A percentile compares a stretch with the other conserved stretches of the same genome.
Evolutionary conservation across 2,888 invertebrate genomes (phyloP).

Genomic region (Orgyia antiqua): DNA sequence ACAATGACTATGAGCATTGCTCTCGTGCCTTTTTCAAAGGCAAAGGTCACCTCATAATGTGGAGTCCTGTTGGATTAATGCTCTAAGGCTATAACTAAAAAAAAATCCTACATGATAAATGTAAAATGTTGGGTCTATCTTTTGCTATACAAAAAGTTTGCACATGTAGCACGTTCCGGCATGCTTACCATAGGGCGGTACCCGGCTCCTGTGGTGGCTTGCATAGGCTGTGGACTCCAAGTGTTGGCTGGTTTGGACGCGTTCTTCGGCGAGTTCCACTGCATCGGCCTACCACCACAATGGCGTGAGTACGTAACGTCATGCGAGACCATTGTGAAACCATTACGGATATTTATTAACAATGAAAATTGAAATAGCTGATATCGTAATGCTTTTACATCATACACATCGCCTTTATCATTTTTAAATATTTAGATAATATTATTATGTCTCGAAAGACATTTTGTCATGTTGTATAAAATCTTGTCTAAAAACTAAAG

Average conservation of each 20-base stretch:
- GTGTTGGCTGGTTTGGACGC: slow-evolving; percentile 87
- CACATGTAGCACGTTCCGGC: too few species aligned
- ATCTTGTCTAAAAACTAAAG: too few species aligned
- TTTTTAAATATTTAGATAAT: neutral
- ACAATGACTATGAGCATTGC: too few species aligned
- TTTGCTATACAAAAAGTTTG: too few species aligned
- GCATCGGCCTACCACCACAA: slow-evolving; percentile 83
- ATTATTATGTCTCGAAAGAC: neutral
- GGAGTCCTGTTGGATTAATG: too few species aligned
- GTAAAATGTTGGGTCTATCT: too few species aligned
- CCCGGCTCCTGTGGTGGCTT: slow-evolving; percentile 91
- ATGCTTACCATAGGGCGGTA: slow-evolving; percentile 94
- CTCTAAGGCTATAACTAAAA: too few species aligned
- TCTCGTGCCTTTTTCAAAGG: too few species aligned
- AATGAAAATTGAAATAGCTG: too few species aligned
- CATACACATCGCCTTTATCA: slow-evolving; percentile 15
- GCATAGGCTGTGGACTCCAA: slow-evolving; percentile 94
- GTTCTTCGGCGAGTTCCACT: slow-evolving; percentile 95
- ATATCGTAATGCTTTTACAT: slow-evolving; percentile 19
- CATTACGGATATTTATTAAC: slow-evolving; percentile 11
- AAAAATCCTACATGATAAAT: too few species aligned
- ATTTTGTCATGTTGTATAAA: too few species aligned
- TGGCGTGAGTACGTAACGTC: slow-evolving; percentile 31
- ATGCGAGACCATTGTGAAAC: slow-evolving; percentile 23
- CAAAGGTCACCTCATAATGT: too few species aligned